Percentiles rank a stretch among this genome's conserved stretches.
These are phyloP conservation scores for Erynnis tages DNA, from an alignment of 2,888 invertebrate species.

Conservation along the genomic window DNA sequence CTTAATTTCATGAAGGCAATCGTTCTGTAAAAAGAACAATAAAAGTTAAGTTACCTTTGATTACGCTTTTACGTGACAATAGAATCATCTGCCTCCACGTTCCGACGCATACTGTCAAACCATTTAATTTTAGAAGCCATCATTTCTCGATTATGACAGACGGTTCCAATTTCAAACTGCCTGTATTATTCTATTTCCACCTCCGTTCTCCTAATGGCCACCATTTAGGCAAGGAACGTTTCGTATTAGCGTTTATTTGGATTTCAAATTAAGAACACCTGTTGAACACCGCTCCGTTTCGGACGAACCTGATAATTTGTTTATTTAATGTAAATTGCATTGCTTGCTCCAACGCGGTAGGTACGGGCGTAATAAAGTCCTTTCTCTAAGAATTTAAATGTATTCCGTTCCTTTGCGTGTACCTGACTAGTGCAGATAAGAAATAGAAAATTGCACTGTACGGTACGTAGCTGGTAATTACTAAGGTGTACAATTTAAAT, in stretches of 20 bases:
- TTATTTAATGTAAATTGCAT: constrained; percentile 64
- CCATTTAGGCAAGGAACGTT: constrained; percentile 48
- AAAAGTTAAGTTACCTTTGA: constrained; percentile 1
- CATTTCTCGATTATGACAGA: constrained; percentile 34
- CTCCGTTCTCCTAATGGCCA: constrained; percentile 44
- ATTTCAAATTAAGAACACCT: constrained; percentile 71
- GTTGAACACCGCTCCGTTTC: constrained; percentile 50
- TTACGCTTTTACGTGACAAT: constrained; percentile 3
- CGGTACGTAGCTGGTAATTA: too few species aligned
- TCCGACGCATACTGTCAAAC: constrained; percentile 17
- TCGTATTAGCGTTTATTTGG: constrained; percentile 60
- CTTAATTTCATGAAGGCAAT: too few species aligned
- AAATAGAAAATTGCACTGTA: too few species aligned
- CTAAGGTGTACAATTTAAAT: too few species aligned
- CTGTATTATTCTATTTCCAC: constrained; percentile 34
- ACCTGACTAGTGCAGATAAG: too few species aligned
- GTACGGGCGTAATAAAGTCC: constrained; percentile 49
- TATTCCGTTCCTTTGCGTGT: background rate
- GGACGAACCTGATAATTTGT: constrained; percentile 58
- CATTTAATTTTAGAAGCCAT: constrained; percentile 24
- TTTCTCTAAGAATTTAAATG: constrained; percentile 35
- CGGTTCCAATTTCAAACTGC: constrained; percentile 34
- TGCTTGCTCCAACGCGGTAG: constrained; percentile 38
- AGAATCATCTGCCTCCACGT: constrained; percentile 2
- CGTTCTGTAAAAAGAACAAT: too few species aligned